These are phyloP conservation scores for Cottus gobio DNA, from an alignment of 2,113 vertebrate genomes.

Conservation along the genomic window DNA sequence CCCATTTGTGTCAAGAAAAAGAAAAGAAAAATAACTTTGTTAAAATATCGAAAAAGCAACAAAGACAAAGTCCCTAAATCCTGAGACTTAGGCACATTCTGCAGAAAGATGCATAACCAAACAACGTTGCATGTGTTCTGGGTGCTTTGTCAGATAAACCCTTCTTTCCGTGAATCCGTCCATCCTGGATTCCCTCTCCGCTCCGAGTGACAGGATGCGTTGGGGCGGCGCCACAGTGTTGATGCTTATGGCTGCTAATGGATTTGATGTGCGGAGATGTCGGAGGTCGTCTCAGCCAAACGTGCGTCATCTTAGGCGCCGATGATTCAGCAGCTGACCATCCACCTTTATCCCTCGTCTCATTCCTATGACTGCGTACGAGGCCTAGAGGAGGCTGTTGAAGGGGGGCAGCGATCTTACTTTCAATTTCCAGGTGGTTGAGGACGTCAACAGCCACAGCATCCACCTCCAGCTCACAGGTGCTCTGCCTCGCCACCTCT, in stretches of 20 bases:
- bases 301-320: background rate
- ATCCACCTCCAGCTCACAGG: constrained; percentile 98
- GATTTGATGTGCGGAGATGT: constrained; percentile 13
- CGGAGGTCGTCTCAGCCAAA: background rate
- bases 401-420: constrained; percentile 78
- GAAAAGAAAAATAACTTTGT: background rate
- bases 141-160: constrained; percentile 9
- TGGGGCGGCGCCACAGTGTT: background rate
- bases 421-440: constrained; percentile 95
- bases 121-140: constrained; percentile 13
- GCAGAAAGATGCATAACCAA: background rate
- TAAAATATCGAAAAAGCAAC: background rate
- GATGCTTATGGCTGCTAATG: constrained; percentile 8
- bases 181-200: background rate
- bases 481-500: constrained; percentile 91
- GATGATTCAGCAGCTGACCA: constrained; percentile 1
- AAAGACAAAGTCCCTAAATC: background rate
- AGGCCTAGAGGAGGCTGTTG: background rate
- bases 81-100: background rate
- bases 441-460: constrained; percentile 96
- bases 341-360: background rate
- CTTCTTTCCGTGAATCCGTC: constrained; percentile 18
- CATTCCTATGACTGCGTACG: background rate
- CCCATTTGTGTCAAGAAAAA: background rate
- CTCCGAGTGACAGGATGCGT: constrained; percentile 15